A percentile compares a stretch with the other conserved stretches of the same genome.
Conservation (phyloP, 2,113 vertebrate species). For the Irena cyanogastra region DNA sequence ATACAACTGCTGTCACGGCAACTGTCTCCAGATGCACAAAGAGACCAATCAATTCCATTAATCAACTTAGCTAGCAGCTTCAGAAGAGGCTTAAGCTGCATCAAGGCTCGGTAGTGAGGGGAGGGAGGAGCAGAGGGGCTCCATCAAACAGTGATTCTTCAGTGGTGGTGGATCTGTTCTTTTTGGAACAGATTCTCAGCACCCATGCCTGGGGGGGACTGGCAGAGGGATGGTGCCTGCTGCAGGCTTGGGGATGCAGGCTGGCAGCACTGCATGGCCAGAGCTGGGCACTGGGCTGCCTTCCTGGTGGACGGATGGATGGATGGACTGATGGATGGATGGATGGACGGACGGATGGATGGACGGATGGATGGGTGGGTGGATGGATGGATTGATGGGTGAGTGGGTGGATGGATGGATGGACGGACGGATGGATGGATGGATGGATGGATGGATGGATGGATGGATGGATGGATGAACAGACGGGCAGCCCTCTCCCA, state of each 20-base stretch:
- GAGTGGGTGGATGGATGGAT: background rate
- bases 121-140: background rate
- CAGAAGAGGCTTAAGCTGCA: conserved; percentile 8
- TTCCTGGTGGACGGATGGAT: background rate
- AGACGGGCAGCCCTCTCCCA: background rate
- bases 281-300: background rate
- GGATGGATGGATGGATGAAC: accelerated
- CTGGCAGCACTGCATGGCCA: background rate
- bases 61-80: conserved; percentile 33
- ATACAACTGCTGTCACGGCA: conserved; percentile 55
- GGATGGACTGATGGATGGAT: background rate
- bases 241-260: background rate
- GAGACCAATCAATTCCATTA: conserved; percentile 63
- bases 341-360: background rate
- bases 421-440: background rate
- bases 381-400: background rate
- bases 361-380: background rate
- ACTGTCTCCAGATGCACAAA: conserved; percentile 44
- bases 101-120: background rate
- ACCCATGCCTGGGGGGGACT: accelerated
- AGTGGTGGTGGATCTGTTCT: accelerated
- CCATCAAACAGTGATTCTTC: background rate
- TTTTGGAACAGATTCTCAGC: background rate
- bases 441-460: background rate
- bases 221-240: background rate